Percentiles rank a stretch among this genome's conserved stretches.
Evolutionary conservation across 2,888 invertebrate species (phyloP).

Genomic region (Ypsolopha scabrella): DNA sequence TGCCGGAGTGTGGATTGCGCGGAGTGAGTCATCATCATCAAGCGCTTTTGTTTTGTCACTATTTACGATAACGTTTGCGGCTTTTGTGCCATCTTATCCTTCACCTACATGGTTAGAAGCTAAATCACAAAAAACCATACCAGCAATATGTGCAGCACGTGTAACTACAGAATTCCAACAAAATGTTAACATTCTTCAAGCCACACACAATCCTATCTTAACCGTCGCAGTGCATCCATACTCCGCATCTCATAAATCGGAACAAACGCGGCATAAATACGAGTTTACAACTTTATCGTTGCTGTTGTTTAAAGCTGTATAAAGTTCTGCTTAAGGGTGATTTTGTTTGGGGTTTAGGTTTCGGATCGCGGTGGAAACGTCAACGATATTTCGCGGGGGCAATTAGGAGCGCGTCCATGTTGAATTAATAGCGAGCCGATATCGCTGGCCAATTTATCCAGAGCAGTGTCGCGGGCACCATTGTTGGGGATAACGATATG

Average conservation of each 20-base stretch:
- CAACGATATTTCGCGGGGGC: conserved; percentile 37
- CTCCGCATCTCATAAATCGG: conserved; percentile 32
- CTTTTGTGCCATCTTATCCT: neutral
- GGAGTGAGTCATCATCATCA: conserved; percentile 24
- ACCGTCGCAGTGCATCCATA: conserved; percentile 19
- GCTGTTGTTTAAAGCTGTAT: conserved; percentile 4
- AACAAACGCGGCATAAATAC: conserved; percentile 20
- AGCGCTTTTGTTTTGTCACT: neutral
- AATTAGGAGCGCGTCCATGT: conserved; percentile 36
- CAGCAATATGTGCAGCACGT: neutral
- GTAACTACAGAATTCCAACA: neutral
- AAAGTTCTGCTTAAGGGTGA: neutral
- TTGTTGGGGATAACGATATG: conserved; percentile 7
- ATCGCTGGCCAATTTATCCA: conserved; percentile 22
- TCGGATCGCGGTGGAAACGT: conserved; percentile 20
- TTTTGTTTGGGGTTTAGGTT: neutral
- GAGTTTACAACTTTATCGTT: conserved; percentile 10
- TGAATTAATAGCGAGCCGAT: conserved; percentile 36
- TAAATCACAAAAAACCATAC: neutral
- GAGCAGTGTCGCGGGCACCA: conserved; percentile 6
- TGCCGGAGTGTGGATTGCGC: conserved; percentile 10
- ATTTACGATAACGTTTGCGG: neutral
- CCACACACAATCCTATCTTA: conserved; percentile 23
- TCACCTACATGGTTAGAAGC: neutral
- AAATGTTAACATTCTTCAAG: conserved; percentile 1